Conservation (phyloP, 1,140 invertebrate species). For the Dysdera silvatica region DNA sequence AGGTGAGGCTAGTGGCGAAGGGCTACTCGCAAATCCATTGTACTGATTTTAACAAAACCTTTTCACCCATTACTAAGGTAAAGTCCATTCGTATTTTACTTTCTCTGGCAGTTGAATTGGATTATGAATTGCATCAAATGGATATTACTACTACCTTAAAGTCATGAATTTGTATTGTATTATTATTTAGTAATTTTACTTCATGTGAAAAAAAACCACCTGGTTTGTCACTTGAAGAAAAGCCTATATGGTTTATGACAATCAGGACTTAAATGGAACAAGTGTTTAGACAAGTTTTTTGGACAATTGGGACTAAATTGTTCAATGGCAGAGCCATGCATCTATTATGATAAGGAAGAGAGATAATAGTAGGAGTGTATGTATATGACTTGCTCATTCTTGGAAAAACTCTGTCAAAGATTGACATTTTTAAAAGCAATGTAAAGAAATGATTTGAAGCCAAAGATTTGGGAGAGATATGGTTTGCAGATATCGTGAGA, state of each 20-base stretch:
- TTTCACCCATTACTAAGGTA: conserved; percentile 32
- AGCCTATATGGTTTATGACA: conserved; percentile 47
- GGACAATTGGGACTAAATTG: background rate
- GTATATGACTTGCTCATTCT: conserved; percentile 24
- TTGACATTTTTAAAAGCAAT: conserved; percentile 8
- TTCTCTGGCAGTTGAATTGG: conserved; percentile 11
- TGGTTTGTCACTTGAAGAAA: conserved; percentile 38
- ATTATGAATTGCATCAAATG: conserved; percentile 24
- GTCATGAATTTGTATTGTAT: conserved; percentile 42
- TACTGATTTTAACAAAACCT: conserved; percentile 29
- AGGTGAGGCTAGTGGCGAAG: conserved; percentile 27
- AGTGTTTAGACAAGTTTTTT: conserved; percentile 24
- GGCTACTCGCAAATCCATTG: conserved; percentile 26
- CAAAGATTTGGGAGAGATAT: conserved; percentile 10
- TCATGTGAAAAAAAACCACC: conserved; percentile 35
- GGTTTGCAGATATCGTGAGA: background rate
- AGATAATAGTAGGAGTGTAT: conserved; percentile 17
- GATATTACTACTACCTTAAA: conserved; percentile 38
- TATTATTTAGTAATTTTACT: conserved; percentile 44
- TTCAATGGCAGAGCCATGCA: background rate
- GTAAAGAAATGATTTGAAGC: conserved; percentile 25
- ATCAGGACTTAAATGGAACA: conserved; percentile 43
- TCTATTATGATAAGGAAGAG: background rate
- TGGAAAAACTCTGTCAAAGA: conserved; percentile 24
- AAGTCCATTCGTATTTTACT: conserved; percentile 40